Evolutionary conservation across 2,797 vertebrate genomes (phyloP).

Genomic region (Rallus crepitans): DNA sequence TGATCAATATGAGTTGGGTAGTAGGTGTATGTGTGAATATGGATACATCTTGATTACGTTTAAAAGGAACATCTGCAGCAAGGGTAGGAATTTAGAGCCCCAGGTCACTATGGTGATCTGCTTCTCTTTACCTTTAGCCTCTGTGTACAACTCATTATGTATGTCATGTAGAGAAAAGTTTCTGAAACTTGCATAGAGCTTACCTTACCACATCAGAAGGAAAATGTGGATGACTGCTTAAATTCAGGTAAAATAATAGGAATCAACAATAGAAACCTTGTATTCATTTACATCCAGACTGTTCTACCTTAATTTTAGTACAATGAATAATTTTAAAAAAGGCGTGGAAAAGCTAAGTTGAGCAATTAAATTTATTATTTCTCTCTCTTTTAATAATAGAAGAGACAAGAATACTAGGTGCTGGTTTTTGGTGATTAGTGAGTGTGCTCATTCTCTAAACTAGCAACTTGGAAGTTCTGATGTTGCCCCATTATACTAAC

Average conservation of each 20-base stretch:
- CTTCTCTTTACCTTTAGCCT: neutral
- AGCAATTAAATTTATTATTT: neutral
- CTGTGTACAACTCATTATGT: neutral
- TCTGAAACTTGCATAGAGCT: neutral
- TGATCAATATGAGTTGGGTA: fast-evolving
- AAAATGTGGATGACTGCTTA: neutral
- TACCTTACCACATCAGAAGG: neutral
- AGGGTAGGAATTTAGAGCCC: neutral
- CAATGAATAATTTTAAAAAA: neutral
- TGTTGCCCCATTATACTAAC: neutral
- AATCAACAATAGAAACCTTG: neutral
- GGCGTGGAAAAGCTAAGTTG: neutral
- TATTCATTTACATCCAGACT: neutral
- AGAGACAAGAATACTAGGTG: neutral
- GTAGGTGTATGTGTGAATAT: neutral
- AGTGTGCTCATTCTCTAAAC: neutral
- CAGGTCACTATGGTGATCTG: neutral
- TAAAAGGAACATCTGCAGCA: neutral
- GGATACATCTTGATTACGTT: neutral
- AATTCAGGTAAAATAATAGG: neutral
- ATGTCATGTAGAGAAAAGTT: neutral
- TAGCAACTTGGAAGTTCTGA: neutral
- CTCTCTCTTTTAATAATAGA: neutral
- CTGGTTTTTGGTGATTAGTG: neutral
- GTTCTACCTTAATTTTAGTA: neutral